Evolutionary conservation across 2,888 invertebrate species (phyloP), one percentile per base, ranked within the genome.

Genomic region (Theretra japonica): DNA sequence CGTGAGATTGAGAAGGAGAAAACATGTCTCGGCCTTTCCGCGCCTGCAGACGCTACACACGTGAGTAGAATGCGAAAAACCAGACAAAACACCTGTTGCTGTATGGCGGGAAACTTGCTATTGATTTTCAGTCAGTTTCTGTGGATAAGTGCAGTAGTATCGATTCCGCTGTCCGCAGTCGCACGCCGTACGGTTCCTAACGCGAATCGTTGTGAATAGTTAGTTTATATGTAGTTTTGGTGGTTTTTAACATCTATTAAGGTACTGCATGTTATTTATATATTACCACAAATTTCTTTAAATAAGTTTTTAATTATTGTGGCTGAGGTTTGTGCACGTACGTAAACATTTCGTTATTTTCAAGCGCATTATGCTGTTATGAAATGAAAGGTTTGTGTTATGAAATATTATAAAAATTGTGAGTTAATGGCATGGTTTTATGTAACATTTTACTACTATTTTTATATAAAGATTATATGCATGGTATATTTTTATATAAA

Each of bases 1-100:
- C 87, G 86, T 85, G 91, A 91, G 84, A 91, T 94, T 82, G 87
- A 92, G 81, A 85, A 84, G 73, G 94, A 94, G 86, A 94, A 94
- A 90, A 82, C 79, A 28, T 77, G 79, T 74, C 82, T 94, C 70
- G 93, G 93, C 50, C 79, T 91, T 72, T 74, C 77, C 56, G 77
- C 82, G 30, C 74, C 80, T 50, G 74, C 74, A 48, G 75, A 76
- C 59, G 77, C 75, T 70, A 65, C 41, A 30, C 74, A 77, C 50
- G 88, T 88, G 78, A 86, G 84, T 86, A 79, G 68, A 41, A 58
- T 74, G 77, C 74, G 73, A 70, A 73, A 76, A 76, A 75, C 70
- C 73, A 75, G 76, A 76, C 81, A 87, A 75, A 76, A 76, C 81
- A 87, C 87, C 81, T 86, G 85, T 86, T 84, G 84, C 79, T 70